Evolutionary conservation across 2,113 vertebrate species (phyloP).

Genomic region (Tauraco erythrolophus): DNA sequence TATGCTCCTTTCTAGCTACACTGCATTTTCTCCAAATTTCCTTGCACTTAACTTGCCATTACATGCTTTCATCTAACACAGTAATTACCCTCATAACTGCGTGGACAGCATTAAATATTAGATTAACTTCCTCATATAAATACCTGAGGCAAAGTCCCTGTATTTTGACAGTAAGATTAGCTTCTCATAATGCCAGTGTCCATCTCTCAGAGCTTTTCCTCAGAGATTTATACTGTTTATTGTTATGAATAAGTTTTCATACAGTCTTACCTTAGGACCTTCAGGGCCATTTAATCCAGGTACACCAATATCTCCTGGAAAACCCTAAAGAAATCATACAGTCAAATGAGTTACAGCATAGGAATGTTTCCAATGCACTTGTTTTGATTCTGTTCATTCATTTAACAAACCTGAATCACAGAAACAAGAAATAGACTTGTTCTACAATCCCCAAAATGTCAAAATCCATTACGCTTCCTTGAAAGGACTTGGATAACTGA

Average conservation of each 20-base stretch:
- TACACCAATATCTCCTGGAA: constrained; percentile 95
- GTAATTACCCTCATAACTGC: not conserved
- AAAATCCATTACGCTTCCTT: not conserved
- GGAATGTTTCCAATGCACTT: not conserved
- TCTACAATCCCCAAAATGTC: not conserved
- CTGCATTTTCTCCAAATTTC: not conserved
- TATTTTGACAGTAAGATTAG: not conserved
- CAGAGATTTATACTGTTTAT: not conserved
- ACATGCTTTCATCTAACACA: not conserved
- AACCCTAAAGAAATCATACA: constrained; percentile 83
- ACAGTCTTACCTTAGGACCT: constrained; percentile 89
- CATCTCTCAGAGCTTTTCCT: not conserved
- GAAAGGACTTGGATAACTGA: not conserved
- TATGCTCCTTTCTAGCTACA: not conserved
- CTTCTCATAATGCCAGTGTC: not conserved
- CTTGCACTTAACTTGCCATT: not conserved
- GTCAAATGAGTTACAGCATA: not conserved
- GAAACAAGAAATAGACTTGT: constrained; percentile 21
- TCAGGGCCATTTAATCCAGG: constrained; percentile 94
- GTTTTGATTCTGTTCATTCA: constrained; percentile 16
- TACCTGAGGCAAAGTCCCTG: not conserved
- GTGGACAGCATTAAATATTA: not conserved
- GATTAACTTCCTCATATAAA: not conserved
- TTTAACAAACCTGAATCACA: constrained; percentile 16
- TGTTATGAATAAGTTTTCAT: not conserved